These are phyloP conservation scores for Axea sp. DNA, from an alignment of 2,888 invertebrate genomes.

Conservation along the genomic window DNA sequence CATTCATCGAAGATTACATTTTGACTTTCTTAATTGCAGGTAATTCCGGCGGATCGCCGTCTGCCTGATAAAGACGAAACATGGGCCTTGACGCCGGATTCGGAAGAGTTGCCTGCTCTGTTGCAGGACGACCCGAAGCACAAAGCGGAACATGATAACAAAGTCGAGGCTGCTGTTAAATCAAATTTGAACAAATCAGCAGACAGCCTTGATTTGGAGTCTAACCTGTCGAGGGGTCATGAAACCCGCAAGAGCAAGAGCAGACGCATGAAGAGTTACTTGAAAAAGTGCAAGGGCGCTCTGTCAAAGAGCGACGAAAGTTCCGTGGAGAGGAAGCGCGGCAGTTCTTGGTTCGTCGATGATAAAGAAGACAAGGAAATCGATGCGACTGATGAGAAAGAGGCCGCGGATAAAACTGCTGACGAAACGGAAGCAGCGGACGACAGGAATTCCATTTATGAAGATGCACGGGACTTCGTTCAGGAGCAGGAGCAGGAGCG, in stretches of 20 bases:
- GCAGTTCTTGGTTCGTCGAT: constrained; percentile 72
- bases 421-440: constrained; percentile 32
- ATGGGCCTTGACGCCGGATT: constrained; percentile 72
- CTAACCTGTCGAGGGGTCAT: constrained; percentile 73
- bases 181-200: constrained; percentile 54
- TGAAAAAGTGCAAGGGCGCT: constrained; percentile 81
- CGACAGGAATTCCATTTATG: constrained; percentile 68
- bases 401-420: constrained; percentile 1
- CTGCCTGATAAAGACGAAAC: constrained; percentile 75
- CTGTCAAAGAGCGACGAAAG: constrained; percentile 73
- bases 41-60: constrained; percentile 76
- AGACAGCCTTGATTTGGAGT: constrained; percentile 61
- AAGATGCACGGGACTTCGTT: constrained; percentile 67
- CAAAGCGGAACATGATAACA: constrained; percentile 52
- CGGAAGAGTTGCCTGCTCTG: constrained; percentile 60
- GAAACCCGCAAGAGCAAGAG: constrained; percentile 81
- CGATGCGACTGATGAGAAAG: constrained; percentile 25
- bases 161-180: constrained; percentile 28
- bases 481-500: constrained; percentile 39
- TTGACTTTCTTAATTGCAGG: too few species aligned
- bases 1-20: too few species aligned
- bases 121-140: constrained; percentile 63
- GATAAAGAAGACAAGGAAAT: constrained; percentile 58
- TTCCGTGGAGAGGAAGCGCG: constrained; percentile 69
- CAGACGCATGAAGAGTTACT: constrained; percentile 81